Evolutionary conservation across 2,888 invertebrate species (phyloP).

Genomic region (Scaptomyza cyrtandrae): DNA sequence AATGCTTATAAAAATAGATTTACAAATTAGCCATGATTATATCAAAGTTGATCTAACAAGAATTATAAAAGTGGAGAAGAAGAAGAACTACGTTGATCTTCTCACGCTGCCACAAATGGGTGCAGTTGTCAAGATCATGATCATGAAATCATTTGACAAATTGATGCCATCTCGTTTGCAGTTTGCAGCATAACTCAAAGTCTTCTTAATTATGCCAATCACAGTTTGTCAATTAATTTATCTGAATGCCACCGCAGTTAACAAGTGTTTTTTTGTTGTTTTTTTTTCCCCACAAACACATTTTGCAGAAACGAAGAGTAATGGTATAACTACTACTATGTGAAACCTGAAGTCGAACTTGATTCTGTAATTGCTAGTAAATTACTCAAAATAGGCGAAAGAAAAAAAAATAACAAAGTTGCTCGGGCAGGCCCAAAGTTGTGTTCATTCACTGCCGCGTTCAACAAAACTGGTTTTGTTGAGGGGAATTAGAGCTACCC

Average conservation of each 20-base stretch:
- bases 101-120: slow-evolving; percentile 29
- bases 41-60: background rate
- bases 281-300: slow-evolving; percentile 14
- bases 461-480: slow-evolving; percentile 33
- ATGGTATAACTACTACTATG: slow-evolving; percentile 24
- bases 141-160: slow-evolving; percentile 64
- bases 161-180: slow-evolving; percentile 51
- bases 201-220: slow-evolving; percentile 66
- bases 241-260: slow-evolving; percentile 51
- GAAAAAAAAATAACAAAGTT: slow-evolving; percentile 7
- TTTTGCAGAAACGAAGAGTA: slow-evolving; percentile 16
- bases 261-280: slow-evolving; percentile 56
- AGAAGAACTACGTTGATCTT: slow-evolving; percentile 10
- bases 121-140: slow-evolving; percentile 30
- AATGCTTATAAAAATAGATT: background rate
- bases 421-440: slow-evolving; percentile 17
- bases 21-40: background rate
- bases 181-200: slow-evolving; percentile 31
- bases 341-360: slow-evolving; percentile 49
- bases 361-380: slow-evolving; percentile 68
- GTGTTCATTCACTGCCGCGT: slow-evolving; percentile 40
- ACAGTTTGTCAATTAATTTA: slow-evolving; percentile 58
- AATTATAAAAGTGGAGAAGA: background rate
- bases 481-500: background rate
- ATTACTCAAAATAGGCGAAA: slow-evolving; percentile 48